Evolutionary conservation across 2,113 vertebrate genomes (phyloP), one percentile per base, ranked within the genome.

Genomic region (Excalfactoria chinensis): DNA sequence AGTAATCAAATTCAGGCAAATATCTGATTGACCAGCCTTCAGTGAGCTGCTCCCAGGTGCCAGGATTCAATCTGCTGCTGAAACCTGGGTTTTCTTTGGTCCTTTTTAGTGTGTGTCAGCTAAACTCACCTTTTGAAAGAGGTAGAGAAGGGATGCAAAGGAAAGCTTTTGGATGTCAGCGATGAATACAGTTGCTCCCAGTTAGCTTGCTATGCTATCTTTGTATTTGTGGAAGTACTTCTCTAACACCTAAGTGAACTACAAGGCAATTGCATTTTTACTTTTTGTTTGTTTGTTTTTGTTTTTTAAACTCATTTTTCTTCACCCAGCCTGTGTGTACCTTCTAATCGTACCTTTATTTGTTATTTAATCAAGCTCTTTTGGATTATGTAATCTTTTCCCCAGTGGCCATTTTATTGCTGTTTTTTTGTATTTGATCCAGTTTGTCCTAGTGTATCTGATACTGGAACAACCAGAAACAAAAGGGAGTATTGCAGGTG

Each of bases 391-490:
- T 93, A 44, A 35, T 63, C 44, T 58, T 86, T 44, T 58, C 63
- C 67, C 90, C 63, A 41, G 44, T 84, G 62, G 78, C 25, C 26
- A 48, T 74, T 91, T 93, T 64, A 70, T 37, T 80, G 63, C 55
- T 44, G 1, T 35, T 63, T 77, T 77, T 69, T 56, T 1, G 0
- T 85, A 48, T 89, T 88, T n/a, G 7, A 64, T 74, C 51, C 87
- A 88, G 43, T 21, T 83, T 77, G 46, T 77, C 63, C 66, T 25
- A 55, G 20, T 76, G 34, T 89, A 55, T 34, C 43, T 67, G 74
- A 16, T 85, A 25, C 5, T 70, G 63, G 78, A 88, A 21, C 12
- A 70, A 6, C 2, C 73, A 93, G 87, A 83, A 53, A 19, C 20
- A 69, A 91, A n/a, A 26, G 62, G 78, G 74, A 89, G 46, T 1